Base-by-base conservation (phyloP, 2,797 vertebrate genomes). In the Parotocinclus haroldoi region DNA sequence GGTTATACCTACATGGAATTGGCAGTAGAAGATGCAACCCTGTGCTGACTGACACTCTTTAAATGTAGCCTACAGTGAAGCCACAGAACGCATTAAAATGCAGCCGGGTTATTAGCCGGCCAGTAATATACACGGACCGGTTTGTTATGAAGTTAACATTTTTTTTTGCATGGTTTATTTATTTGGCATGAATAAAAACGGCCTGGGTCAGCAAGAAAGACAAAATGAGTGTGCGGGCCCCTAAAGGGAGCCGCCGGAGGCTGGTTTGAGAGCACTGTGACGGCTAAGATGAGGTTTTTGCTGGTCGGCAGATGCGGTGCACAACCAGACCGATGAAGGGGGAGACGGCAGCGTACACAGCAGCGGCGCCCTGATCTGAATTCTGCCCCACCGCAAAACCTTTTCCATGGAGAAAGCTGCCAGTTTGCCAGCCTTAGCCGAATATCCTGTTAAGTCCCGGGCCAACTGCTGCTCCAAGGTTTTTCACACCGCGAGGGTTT, bases 161-260 rank as follows among this genome's bases (percentile, higher is more conserved):
- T n/a, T 14, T 14, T 54, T 46, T 44, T 12, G 52, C 48, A 65
- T 60, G 69, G 62, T 60, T 71, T 71, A 66, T 71, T 66, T 66
- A 66, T 71, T 66, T 65, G 69, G 36, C 37, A 66, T 60, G 51
- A 55, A 60, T 50, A 71, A 61, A 70, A 60, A 65, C 53, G 62
- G 44, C 17, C 50, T 42, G 44, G 63, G 37, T 71, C 69, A 71
- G 50, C 69, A 71, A 60, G 58, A 42, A 66, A n/a, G 44, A 37
- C 42, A 27, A 36, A 49, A 55, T 9, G 61, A 19, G 42, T 54
- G 50, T 55, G 63, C 13, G 62, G 69, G 42, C 56, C 59, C 50
- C 7, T 39, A n/a, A 13, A 16, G 69, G 69, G 40, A 36, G 62
- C 37, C 50, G 16, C 63, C 61, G 46, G 16, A 9, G 54, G 45